phyloP scores from a whole-genome alignment of 2,888 invertebrate genomes.

The Acanthosoma haemorrhoidale region DNA sequence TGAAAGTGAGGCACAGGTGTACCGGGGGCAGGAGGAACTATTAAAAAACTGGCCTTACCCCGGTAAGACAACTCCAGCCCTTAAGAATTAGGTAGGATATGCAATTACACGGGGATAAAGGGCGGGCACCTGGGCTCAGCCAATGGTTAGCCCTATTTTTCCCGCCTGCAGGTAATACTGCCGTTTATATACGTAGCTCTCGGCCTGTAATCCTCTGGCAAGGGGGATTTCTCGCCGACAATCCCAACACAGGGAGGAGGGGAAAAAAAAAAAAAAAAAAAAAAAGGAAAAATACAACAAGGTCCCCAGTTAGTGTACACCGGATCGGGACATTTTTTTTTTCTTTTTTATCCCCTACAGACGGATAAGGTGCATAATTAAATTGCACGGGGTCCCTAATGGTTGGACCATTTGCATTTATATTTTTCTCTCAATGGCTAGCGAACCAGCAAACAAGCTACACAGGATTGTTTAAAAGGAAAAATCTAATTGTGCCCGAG shows the following conservation, averaged over 20 bases:
- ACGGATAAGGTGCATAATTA: background rate
- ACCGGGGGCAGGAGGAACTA: background rate
- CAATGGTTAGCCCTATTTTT: background rate
- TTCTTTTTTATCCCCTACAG: background rate
- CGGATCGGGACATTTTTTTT: background rate
- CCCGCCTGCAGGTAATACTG: background rate
- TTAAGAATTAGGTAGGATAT: slow-evolving; percentile 19
- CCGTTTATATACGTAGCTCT: background rate
- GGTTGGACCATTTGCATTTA: background rate
- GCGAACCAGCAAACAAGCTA: background rate
- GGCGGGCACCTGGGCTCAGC: background rate
- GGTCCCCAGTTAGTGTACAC: too few relatives aligned
- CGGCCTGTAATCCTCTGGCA: background rate
- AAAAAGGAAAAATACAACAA: too few relatives aligned
- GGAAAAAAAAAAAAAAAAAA: too few relatives aligned
- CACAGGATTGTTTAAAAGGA: background rate
- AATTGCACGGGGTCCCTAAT: background rate
- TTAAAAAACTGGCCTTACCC: background rate
- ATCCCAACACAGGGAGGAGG: background rate
- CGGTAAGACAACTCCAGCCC: background rate
- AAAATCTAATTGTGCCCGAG: background rate
- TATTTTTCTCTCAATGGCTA: background rate
- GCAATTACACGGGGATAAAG: slow-evolving; percentile 11
- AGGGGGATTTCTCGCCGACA: background rate
- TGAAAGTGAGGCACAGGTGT: slow-evolving; percentile 10